Conservation (phyloP, 2,113 vertebrate genomes). For the Istiophorus platypterus region DNA sequence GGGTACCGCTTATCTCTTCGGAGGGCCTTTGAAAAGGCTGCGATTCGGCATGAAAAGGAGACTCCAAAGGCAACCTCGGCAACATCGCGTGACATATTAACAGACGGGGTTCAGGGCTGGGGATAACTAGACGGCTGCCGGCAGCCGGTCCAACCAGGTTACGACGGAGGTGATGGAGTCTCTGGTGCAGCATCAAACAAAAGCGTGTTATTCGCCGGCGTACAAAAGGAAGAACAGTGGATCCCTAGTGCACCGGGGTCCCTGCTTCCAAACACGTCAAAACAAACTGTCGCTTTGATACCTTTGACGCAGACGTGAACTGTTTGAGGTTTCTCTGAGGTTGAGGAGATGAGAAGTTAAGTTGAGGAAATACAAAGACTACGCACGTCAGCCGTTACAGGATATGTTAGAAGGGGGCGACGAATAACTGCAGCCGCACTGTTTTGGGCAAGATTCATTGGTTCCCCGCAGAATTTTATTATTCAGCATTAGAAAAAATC, state of each 20-base stretch:
- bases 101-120: slow-evolving; percentile 49
- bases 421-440: neutral
- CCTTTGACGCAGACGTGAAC: neutral
- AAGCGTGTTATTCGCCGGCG: neutral
- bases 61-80: slow-evolving; percentile 58
- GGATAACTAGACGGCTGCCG: slow-evolving; percentile 42
- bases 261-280: slow-evolving; percentile 7
- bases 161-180: slow-evolving; percentile 32
- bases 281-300: neutral
- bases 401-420: neutral
- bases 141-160: slow-evolving; percentile 36
- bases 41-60: slow-evolving; percentile 62
- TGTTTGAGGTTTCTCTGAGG: neutral
- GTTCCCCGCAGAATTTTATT: too few species aligned
- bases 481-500: too few species aligned
- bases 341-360: neutral
- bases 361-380: too few species aligned
- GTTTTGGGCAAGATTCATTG: too few species aligned
- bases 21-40: slow-evolving; percentile 61
- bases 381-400: neutral
- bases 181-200: slow-evolving; percentile 36
- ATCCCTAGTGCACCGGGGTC: neutral
- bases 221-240: neutral
- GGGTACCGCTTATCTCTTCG: slow-evolving; percentile 69
- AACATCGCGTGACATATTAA: slow-evolving; percentile 60